Evolutionary conservation across 2,113 vertebrate genomes (phyloP).

Genomic region (Neogale vison): DNA sequence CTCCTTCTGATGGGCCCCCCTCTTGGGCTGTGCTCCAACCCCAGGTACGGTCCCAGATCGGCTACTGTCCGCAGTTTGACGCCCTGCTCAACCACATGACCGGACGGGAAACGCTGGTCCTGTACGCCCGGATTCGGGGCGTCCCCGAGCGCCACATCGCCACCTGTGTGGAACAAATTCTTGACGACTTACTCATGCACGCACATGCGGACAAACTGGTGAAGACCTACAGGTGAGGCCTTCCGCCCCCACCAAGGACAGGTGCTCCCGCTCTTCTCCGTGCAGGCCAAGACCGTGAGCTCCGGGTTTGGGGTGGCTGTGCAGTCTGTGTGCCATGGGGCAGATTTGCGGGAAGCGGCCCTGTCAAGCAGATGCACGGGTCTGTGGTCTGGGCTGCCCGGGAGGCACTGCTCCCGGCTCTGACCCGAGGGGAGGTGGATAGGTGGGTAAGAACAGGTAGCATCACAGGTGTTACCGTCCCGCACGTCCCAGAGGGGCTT

Average conservation of each 20-base stretch:
- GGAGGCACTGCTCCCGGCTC: neutral
- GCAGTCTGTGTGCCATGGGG: neutral
- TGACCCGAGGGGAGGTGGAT: neutral
- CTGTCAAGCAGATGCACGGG: neutral
- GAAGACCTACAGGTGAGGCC: constrained; percentile 90
- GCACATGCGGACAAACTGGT: constrained; percentile 91
- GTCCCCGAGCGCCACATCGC: constrained; percentile 92
- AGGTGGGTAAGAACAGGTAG: neutral
- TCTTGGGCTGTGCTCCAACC: neutral
- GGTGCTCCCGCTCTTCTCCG: neutral
- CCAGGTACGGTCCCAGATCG: constrained; percentile 95
- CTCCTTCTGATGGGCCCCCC: neutral
- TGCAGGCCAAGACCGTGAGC: neutral
- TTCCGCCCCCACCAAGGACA: neutral
- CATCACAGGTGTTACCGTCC: neutral
- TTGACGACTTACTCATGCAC: constrained; percentile 91
- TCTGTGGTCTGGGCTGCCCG: neutral
- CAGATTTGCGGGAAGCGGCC: neutral
- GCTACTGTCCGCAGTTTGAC: constrained; percentile 98
- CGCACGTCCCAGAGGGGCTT: neutral
- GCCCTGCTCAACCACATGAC: constrained; percentile 98
- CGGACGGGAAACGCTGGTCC: constrained; percentile 93
- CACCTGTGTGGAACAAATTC: constrained; percentile 93
- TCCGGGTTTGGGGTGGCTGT: neutral
- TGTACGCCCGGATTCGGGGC: constrained; percentile 95